phyloP scores from a whole-genome alignment of 2,888 invertebrate genomes.

The Vannuccia rotundouncinata region DNA sequence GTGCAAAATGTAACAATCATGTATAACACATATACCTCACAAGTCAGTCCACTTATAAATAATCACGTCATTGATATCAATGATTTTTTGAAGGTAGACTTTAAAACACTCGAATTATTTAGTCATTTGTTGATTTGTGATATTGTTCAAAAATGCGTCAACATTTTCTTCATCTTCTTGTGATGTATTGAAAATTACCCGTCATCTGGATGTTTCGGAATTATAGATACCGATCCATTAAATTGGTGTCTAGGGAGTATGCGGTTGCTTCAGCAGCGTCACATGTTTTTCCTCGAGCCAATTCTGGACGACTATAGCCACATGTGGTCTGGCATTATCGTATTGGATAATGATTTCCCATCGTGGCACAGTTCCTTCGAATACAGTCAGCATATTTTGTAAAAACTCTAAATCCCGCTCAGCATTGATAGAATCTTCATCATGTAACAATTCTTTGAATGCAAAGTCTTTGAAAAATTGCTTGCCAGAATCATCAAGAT shows the following conservation, averaged over 20 bases:
- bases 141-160: conserved; percentile 5
- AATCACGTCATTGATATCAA: conserved; percentile 24
- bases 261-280: neutral
- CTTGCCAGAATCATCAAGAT: conserved; percentile 10
- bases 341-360: neutral
- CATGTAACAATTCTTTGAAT: conserved; percentile 2
- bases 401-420: conserved; percentile 20
- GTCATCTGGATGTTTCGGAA: conserved; percentile 18
- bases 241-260: conserved; percentile 8
- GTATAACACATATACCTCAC: conserved; percentile 19
- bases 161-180: conserved; percentile 10
- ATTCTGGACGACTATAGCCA: neutral
- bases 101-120: conserved; percentile 1
- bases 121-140: conserved; percentile 2
- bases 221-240: conserved; percentile 5
- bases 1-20: conserved; percentile 1
- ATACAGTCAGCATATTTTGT: neutral
- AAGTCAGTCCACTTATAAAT: conserved; percentile 19
- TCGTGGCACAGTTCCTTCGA: conserved; percentile 6
- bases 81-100: conserved; percentile 14
- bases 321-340: conserved; percentile 13
- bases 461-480: conserved; percentile 27
- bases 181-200: conserved; percentile 8
- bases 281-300: conserved; percentile 1
- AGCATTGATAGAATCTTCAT: neutral